These are phyloP conservation scores for Nyctalus aviator DNA, from an alignment of 2,797 vertebrate species.

Conservation along the genomic window DNA sequence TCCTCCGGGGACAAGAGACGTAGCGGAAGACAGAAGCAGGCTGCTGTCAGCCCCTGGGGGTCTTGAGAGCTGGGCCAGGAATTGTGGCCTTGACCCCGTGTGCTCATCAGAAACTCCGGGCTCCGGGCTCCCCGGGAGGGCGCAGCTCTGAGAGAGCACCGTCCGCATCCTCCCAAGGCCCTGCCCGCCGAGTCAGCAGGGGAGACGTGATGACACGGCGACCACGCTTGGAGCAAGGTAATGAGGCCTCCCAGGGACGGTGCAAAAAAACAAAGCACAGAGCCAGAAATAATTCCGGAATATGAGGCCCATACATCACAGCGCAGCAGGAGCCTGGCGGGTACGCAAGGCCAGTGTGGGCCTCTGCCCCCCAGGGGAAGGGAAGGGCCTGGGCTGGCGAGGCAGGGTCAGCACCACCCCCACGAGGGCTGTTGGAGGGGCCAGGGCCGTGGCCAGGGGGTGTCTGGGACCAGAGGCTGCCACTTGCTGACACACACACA, in stretches of 20 bases:
- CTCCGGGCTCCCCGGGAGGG: neutral
- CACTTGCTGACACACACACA: no score
- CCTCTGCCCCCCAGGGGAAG: neutral
- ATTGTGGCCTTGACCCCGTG: accelerated
- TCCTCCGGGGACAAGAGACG: neutral
- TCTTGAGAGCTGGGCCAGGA: accelerated
- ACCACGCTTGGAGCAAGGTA: neutral
- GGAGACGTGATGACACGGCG: neutral
- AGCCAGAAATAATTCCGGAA: neutral
- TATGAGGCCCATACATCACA: slow-evolving; percentile 23
- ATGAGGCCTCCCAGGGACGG: neutral
- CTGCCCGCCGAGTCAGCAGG: neutral
- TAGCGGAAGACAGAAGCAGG: neutral
- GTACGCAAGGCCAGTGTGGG: accelerated
- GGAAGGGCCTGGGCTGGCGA: accelerated
- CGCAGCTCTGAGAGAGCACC: accelerated
- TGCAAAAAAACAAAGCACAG: slow-evolving; percentile 18
- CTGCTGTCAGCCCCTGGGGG: accelerated
- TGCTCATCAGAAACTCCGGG: neutral
- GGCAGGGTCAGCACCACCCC: accelerated
- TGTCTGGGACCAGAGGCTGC: neutral
- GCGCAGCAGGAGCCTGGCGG: neutral
- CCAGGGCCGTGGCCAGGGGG: neutral
- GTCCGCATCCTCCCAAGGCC: accelerated
- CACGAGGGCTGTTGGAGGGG: neutral